These are phyloP conservation scores for Metopolophium dirhodum DNA, from an alignment of 1,140 invertebrate genomes.

Conservation along the genomic window DNA sequence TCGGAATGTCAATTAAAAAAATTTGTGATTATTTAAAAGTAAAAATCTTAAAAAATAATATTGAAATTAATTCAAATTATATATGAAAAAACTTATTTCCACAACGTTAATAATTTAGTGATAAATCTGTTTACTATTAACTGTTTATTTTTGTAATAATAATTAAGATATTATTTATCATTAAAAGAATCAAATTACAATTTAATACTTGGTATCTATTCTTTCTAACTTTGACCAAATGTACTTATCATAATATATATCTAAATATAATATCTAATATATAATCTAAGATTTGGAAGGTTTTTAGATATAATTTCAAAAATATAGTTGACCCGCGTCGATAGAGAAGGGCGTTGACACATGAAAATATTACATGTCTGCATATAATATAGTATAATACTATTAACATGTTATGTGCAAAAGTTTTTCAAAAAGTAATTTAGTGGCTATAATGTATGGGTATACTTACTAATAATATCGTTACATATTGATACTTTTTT, in stretches of 20 bases:
- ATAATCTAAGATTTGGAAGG: background rate
- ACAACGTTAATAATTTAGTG: too few relatives aligned
- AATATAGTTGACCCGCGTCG: background rate
- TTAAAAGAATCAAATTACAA: background rate
- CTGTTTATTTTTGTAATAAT: background rate
- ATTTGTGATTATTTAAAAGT: background rate
- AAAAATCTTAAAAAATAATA: background rate
- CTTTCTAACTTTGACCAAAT: background rate
- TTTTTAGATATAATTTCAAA: background rate
- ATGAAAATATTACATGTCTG: background rate
- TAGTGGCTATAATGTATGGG: background rate
- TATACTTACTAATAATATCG: too few relatives aligned
- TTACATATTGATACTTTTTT: too few relatives aligned
- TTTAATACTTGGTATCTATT: background rate
- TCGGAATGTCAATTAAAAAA: background rate
- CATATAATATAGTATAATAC: background rate
- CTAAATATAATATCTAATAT: too few relatives aligned
- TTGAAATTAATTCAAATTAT: too few relatives aligned
- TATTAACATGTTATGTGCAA: background rate
- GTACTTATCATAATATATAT: background rate
- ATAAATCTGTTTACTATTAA: background rate
- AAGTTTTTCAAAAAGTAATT: conserved; percentile 3
- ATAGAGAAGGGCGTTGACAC: background rate
- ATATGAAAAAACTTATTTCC: background rate
- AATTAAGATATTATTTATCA: background rate